Evolutionary conservation across 1,140 invertebrate species (phyloP).

Genomic region (Drosophila azteca): DNA sequence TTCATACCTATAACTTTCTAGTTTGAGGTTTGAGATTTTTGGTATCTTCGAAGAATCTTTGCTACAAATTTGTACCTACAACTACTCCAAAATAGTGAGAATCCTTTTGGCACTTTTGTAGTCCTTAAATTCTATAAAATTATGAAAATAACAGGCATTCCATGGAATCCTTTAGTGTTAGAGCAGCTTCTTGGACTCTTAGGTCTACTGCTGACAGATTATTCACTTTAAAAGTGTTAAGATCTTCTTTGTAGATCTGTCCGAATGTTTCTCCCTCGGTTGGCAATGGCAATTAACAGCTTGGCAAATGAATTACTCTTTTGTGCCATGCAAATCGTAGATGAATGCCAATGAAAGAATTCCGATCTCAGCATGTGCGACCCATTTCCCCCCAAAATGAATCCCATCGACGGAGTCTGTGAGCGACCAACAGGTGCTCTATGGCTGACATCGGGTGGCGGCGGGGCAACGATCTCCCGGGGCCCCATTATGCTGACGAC

Average conservation of each 20-base stretch:
- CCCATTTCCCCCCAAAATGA: constrained; percentile 27
- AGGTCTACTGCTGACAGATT: background rate
- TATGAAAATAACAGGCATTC: no score
- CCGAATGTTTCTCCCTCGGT: background rate
- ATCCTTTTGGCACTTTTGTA: no score
- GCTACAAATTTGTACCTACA: no score
- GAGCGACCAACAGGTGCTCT: constrained; percentile 31
- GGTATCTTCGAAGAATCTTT: no score
- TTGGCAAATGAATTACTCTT: constrained; percentile 19
- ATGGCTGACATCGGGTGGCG: background rate
- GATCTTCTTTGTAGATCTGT: no score
- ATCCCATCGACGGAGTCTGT: constrained; percentile 8
- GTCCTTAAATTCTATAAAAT: no score
- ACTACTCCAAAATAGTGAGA: no score
- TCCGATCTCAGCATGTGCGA: constrained; percentile 43
- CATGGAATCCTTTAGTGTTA: no score
- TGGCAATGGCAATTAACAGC: constrained; percentile 20
- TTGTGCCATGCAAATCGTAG: constrained; percentile 10
- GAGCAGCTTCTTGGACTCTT: no score
- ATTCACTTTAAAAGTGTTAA: background rate
- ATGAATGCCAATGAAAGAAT: constrained; percentile 30
- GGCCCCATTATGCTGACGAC: constrained; percentile 40
- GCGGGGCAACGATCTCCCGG: constrained; percentile 28
- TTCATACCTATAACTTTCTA: no score
- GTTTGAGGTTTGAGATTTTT: no score